These are phyloP conservation scores for Rugalucina vietnamica DNA, from an alignment of 2,888 invertebrate genomes.

Conservation along the genomic window DNA sequence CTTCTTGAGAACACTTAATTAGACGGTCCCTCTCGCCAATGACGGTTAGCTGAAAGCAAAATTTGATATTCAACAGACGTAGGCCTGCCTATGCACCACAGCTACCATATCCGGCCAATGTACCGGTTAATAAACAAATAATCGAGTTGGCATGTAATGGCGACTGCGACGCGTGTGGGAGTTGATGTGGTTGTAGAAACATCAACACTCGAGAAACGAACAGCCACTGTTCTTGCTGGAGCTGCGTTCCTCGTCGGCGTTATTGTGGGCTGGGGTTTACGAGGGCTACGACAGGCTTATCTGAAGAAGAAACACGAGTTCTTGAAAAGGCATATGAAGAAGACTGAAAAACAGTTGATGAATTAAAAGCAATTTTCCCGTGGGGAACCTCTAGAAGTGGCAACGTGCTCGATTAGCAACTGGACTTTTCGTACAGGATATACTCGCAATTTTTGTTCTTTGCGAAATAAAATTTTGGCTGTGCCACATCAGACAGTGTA, in stretches of 20 bases:
- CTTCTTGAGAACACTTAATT: no score
- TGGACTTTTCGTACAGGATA: no score
- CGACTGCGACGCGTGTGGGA: constrained; percentile 48
- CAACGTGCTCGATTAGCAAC: constrained; percentile 34
- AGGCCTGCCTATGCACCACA: no score
- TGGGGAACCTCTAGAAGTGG: neutral
- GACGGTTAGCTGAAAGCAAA: no score
- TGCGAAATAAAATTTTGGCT: no score
- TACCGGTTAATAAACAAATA: no score
- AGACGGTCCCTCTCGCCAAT: no score
- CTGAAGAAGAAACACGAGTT: constrained; percentile 71
- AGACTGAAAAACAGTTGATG: constrained; percentile 37
- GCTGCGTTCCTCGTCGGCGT: constrained; percentile 69
- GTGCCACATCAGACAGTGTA: no score
- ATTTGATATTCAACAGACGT: no score
- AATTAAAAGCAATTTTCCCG: constrained; percentile 2
- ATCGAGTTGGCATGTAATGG: no score
- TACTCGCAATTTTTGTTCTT: no score
- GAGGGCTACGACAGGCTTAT: constrained; percentile 65
- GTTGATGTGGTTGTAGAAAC: constrained; percentile 44
- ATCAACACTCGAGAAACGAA: constrained; percentile 28
- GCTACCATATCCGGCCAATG: no score
- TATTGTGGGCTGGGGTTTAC: constrained; percentile 70
- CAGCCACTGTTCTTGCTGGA: constrained; percentile 56
- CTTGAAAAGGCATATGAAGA: constrained; percentile 67